Evolutionary conservation across 2,113 vertebrate species (phyloP), one percentile per base, ranked within the genome.

Genomic region (Petroica traversi): DNA sequence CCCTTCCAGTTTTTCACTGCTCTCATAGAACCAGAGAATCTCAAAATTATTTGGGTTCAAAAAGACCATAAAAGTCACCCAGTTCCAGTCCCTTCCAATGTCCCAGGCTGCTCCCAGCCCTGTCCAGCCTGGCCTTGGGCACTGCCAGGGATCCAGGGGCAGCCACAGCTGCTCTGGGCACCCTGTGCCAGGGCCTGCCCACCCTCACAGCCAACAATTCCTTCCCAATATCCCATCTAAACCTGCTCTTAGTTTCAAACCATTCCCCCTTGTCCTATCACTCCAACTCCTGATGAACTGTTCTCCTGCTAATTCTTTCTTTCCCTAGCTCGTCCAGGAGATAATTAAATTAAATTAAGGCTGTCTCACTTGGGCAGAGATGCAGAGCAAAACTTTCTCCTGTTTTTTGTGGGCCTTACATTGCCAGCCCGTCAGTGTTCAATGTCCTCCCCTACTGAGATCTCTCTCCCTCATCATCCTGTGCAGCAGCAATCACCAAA

Each of bases 21-120:
- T 85, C 49, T 72, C 67, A 14, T 3, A n/a, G 41, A 72, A 34
- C 16, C 34, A 66, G 6, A 31, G 29, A 64, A 57, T 40, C 29
- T n/a, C 48, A 29, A 24, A 63, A 63, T 9, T 0, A 1, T 25
- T 34, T 34, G 0, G 0, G 20, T 41, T 71, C 4, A 3, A 34
- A 71, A 34, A 46, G 14, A 25, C 20, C 49, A 71, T 48, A 14
- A 63, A 55, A 4, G 2, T 11, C 23, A 61, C 24, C 24, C 40
- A n/a, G n/a, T n/a, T 45, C 45, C 28, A n/a, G 16, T 13, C 28
- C 48, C 11, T 77, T 0, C 48, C 75, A 55, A 41, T 2, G 3
- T 40, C 31, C 57, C 64, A 63, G 48, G 34, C 0, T 55, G 34
- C n/a, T n/a, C n/a, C n/a, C n/a, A n/a, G n/a, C n/a, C n/a, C n/a